Percentiles rank a stretch among this genome's conserved stretches.
These are phyloP conservation scores for Encarsia formosa DNA, from an alignment of 2,888 invertebrate genomes.

Conservation along the genomic window DNA sequence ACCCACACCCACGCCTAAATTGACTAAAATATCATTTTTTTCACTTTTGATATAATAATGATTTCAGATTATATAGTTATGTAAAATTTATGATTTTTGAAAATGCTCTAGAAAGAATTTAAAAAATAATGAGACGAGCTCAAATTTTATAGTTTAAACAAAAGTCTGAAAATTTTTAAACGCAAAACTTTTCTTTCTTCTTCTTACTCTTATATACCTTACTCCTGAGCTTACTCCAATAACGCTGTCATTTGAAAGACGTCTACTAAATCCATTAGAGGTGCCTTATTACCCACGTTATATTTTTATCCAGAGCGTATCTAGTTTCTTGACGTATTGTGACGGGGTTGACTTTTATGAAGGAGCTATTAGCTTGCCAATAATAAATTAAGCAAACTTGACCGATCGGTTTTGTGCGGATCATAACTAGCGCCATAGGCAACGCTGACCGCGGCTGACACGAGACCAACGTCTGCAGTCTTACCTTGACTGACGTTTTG, in stretches of 20 bases:
- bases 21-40: too few relatives aligned
- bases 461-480: too few relatives aligned
- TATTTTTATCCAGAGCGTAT: conserved; percentile 1
- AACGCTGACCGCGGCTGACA: too few relatives aligned
- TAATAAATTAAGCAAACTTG: conserved; percentile 3
- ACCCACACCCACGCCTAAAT: too few relatives aligned
- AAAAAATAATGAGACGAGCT: too few relatives aligned
- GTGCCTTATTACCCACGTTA: conserved; percentile 11
- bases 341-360: conserved; percentile 3
- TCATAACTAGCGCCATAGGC: too few relatives aligned
- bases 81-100: too few relatives aligned
- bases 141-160: conserved; percentile 18
- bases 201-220: neutral
- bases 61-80: too few relatives aligned
- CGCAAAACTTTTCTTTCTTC: conserved; percentile 9
- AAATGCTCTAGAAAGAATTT: too few relatives aligned
- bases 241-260: conserved; percentile 9
- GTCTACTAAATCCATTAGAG: conserved; percentile 10
- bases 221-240: conserved; percentile 1
- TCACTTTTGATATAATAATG: too few relatives aligned
- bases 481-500: too few relatives aligned
- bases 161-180: conserved; percentile 8
- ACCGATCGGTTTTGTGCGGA: too few relatives aligned
- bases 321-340: conserved; percentile 10
- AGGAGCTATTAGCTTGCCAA: conserved; percentile 7